Evolutionary conservation across 2,888 invertebrate genomes (phyloP).

Genomic region (Chouioia cunea): DNA sequence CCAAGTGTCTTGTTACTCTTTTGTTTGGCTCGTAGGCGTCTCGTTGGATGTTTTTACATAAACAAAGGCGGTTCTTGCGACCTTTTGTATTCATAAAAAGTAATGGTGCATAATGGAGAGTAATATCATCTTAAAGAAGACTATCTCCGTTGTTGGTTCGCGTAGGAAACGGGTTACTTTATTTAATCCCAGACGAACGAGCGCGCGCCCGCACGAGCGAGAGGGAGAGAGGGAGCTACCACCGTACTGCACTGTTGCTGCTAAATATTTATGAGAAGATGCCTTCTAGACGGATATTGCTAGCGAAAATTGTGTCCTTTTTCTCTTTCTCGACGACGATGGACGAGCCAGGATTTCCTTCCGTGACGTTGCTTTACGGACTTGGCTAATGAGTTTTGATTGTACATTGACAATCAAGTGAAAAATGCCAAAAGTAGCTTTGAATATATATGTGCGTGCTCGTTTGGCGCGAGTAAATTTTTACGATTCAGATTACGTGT

Average conservation of each 20-base stretch:
- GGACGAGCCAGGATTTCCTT: not conserved
- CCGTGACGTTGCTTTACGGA: too few species aligned
- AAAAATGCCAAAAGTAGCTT: too few species aligned
- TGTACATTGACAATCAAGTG: too few species aligned
- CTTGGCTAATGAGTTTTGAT: too few species aligned
- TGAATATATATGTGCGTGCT: too few species aligned
- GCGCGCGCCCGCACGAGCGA: too few species aligned
- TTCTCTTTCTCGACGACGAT: not conserved
- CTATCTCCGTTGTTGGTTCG: not conserved
- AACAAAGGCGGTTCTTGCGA: not conserved
- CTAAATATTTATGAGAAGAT: constrained; percentile 50
- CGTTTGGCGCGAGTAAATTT: too few species aligned
- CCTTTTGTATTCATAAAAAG: constrained; percentile 47
- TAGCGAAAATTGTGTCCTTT: constrained; percentile 12
- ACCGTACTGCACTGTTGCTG: too few species aligned
- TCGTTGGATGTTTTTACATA: not conserved
- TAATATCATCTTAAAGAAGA: constrained; percentile 45
- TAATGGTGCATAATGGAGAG: constrained; percentile 44
- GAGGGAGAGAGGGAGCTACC: too few species aligned
- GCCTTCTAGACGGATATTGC: constrained; percentile 42
- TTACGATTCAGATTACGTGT: too few species aligned
- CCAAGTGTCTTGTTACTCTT: not conserved
- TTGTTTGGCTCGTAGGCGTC: not conserved
- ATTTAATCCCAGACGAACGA: constrained; percentile 44
- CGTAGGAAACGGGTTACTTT: constrained; percentile 40